Evolutionary conservation across 1,140 invertebrate species (phyloP).

Genomic region (Lerema accius): DNA sequence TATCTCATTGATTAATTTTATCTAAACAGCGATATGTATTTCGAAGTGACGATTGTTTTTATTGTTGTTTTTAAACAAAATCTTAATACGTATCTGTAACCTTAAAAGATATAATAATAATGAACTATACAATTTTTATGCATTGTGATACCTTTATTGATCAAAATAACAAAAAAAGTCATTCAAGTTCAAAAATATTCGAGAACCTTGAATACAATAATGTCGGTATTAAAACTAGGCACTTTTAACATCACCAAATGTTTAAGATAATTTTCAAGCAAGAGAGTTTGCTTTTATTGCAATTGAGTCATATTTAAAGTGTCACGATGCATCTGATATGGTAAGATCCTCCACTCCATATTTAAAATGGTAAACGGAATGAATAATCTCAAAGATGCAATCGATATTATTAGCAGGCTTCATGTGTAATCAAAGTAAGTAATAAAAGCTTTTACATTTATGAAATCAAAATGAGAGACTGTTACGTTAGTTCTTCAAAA

Average conservation of each 20-base stretch:
- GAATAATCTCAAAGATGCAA: constrained; percentile 11
- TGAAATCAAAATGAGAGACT: no score
- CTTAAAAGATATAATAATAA: no score
- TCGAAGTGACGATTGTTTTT: neutral
- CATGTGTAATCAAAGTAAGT: neutral
- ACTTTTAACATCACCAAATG: neutral
- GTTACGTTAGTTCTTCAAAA: no score
- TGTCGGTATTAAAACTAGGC: neutral
- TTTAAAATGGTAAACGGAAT: constrained; percentile 1
- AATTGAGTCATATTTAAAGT: constrained; percentile 1
- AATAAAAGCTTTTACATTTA: no score
- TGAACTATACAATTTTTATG: no score
- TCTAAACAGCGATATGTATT: neutral
- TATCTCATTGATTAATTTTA: neutral
- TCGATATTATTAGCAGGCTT: neutral
- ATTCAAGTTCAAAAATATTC: neutral
- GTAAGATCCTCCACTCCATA: neutral
- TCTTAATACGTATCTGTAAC: no score
- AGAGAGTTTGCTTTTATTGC: neutral
- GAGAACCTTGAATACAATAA: neutral
- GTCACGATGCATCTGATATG: constrained; percentile 3
- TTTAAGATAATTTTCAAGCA: neutral
- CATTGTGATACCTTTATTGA: no score
- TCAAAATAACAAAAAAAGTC: no score
- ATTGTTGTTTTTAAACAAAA: no score